phyloP scores from a whole-genome alignment of 2,888 invertebrate genomes.

The Drosophila paracracens region DNA sequence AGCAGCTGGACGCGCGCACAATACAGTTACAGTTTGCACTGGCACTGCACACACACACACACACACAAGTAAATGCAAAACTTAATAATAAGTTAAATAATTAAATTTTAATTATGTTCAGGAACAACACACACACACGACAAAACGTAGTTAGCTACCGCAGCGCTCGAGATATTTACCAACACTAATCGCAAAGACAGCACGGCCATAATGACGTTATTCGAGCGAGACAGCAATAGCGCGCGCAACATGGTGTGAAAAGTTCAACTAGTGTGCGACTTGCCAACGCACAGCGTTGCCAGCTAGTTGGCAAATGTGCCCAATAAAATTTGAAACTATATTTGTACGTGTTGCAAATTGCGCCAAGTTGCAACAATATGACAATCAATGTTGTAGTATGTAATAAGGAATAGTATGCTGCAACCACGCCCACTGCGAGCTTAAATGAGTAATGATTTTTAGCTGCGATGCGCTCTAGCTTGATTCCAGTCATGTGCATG shows the following conservation, averaged over 20 bases:
- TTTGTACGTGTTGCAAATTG: constrained; percentile 5
- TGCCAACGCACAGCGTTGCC: constrained; percentile 45
- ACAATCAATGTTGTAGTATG: constrained; percentile 10
- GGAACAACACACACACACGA: constrained; percentile 70
- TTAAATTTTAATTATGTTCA: constrained; percentile 75
- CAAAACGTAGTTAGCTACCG: constrained; percentile 69
- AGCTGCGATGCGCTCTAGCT: constrained; percentile 29
- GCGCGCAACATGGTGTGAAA: constrained; percentile 71
- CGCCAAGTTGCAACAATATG: constrained; percentile 15
- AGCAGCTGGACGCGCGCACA: constrained; percentile 42
- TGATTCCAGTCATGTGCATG: constrained; percentile 58
- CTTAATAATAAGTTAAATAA: constrained; percentile 78
- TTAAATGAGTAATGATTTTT: constrained; percentile 56
- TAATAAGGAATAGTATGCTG: constrained; percentile 16
- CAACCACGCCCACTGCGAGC: constrained; percentile 31
- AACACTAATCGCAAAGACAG: constrained; percentile 57
- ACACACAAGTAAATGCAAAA: constrained; percentile 52
- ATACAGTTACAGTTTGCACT: constrained; percentile 22
- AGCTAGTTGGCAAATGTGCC: constrained; percentile 18
- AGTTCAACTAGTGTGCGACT: constrained; percentile 41
- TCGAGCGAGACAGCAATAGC: constrained; percentile 51
- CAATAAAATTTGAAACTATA: constrained; percentile 36
- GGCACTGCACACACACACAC: constrained; percentile 12
- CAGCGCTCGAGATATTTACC: constrained; percentile 50
- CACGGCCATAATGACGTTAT: constrained; percentile 71